These are phyloP conservation scores for Tanypteryx hageni DNA, from an alignment of 2,888 invertebrate genomes.

Conservation along the genomic window DNA sequence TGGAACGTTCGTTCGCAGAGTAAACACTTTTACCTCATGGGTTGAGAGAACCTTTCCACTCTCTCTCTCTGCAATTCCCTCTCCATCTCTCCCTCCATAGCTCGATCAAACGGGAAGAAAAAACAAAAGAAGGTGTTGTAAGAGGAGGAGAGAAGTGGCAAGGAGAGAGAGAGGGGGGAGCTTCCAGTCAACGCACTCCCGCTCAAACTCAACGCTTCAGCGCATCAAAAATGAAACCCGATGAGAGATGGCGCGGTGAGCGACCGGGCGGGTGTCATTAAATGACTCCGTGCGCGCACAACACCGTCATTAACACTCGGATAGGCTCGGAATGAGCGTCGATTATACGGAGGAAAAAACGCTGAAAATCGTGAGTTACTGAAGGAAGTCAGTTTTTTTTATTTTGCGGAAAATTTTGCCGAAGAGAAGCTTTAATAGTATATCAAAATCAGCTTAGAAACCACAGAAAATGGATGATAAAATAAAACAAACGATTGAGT, in stretches of 20 bases:
- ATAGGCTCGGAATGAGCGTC: background rate
- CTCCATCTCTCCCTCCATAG: background rate
- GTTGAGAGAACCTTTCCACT: too few relatives aligned
- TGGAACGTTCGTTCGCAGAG: background rate
- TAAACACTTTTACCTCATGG: background rate
- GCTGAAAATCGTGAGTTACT: background rate
- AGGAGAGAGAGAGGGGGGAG: background rate
- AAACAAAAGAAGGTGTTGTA: background rate
- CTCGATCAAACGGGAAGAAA: background rate
- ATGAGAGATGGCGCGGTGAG: background rate
- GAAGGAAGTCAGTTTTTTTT: background rate
- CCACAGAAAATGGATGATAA: too few relatives aligned
- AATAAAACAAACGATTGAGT: too few relatives aligned
- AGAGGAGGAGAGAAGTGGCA: too few relatives aligned
- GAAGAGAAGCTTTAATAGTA: background rate
- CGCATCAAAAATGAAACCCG: conserved; percentile 8
- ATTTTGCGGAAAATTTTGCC: background rate
- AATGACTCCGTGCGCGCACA: background rate
- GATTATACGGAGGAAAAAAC: conserved; percentile 1
- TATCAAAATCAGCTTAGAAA: background rate
- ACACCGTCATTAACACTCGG: conserved; percentile 24
- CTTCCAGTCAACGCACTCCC: background rate
- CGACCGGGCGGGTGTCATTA: conserved; percentile 1
- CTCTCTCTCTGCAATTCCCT: background rate
- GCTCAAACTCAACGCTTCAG: background rate